Evolutionary conservation across 2,797 vertebrate species (phyloP), one percentile per base, ranked within the genome.

Genomic region (Hippopotamyrus pictus): DNA sequence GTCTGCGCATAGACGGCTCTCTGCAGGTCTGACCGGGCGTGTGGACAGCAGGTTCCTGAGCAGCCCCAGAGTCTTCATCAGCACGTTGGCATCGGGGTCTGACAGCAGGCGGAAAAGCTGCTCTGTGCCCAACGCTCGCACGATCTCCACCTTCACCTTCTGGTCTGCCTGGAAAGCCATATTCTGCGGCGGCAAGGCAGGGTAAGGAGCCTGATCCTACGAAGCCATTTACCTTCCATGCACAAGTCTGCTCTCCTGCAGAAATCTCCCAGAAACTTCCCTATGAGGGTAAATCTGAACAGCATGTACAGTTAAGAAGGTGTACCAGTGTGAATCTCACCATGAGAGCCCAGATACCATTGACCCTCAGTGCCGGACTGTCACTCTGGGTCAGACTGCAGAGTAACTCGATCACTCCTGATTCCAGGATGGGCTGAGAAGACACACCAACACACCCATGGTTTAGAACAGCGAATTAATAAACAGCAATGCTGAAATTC

Each of bases 141-240:
- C 96, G 79, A 99, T 99, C 95, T 99, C 99, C 91, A 97, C 96
- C 94, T 99, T 99, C 93, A 99, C 98, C 95, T 99, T 99, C 96
- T 99, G 99, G 92, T 99, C 98, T 0, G 98, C 98, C 95, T 99
- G 98, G 96, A 99, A 99, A 51, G 99, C 98, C 98, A 99, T 98
- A 93, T 99, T 99, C 99, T 99, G 90, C 88, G 0, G 90, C 11
- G 0, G 89, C 17, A 93, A 0, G 91, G 2, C 50, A 14, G 0
- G 91, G 91, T 89, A 90, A 91, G 88, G 89, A 90, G 79, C 12
- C 19, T 0, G 17, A 19, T 51, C 25, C 53, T 3, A 12, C 12
- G 17, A 33, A 37, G 12, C 37, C 19, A 19, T 62, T 41, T 37
- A 62, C 33, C 19, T 19, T 44, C 37, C 17, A 59, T 11, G 8